Evolutionary conservation across 2,888 invertebrate species (phyloP).

Genomic region (Beris morrisii): DNA sequence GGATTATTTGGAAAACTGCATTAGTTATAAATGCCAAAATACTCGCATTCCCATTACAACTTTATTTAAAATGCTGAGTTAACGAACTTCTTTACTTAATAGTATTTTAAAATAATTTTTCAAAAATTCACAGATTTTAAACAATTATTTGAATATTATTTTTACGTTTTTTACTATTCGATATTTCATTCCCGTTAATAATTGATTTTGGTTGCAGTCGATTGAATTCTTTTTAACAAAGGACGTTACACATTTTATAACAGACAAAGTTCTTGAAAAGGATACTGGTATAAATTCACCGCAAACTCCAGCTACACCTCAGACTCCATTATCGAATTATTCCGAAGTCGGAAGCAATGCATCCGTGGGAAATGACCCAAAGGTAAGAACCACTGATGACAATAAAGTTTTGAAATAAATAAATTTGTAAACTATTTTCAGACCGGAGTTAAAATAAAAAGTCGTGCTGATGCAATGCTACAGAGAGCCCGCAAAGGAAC

Average conservation of each 20-base stretch:
- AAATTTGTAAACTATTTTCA: slow-evolving; percentile 23
- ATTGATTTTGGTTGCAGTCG: slow-evolving; percentile 38
- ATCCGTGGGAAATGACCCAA: slow-evolving; percentile 34
- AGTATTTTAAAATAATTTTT: too few species aligned
- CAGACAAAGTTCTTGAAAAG: slow-evolving; percentile 48
- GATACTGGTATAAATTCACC: slow-evolving; percentile 41
- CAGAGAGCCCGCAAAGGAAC: slow-evolving; percentile 63
- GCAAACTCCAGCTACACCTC: slow-evolving; percentile 48
- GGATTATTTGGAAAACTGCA: too few species aligned
- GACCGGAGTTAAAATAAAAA: slow-evolving; percentile 42
- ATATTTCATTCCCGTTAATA: too few species aligned
- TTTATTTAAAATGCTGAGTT: too few species aligned
- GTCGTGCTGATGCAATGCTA: slow-evolving; percentile 80
- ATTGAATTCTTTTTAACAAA: slow-evolving; percentile 54
- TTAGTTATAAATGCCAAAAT: too few species aligned
- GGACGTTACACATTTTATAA: slow-evolving; percentile 54
- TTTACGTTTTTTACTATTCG: slow-evolving; percentile 7
- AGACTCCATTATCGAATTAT: slow-evolving; percentile 43
- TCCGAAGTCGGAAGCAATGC: slow-evolving; percentile 23
- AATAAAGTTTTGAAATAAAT: too few species aligned
- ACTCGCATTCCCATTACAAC: too few species aligned
- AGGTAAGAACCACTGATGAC: slow-evolving; percentile 25
- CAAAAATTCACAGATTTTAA: too few species aligned
- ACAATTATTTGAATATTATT: not conserved
- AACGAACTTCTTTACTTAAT: too few species aligned